Conservation (phyloP, 2,797 vertebrate genomes). For the Pelochelys cantorii region DNA sequence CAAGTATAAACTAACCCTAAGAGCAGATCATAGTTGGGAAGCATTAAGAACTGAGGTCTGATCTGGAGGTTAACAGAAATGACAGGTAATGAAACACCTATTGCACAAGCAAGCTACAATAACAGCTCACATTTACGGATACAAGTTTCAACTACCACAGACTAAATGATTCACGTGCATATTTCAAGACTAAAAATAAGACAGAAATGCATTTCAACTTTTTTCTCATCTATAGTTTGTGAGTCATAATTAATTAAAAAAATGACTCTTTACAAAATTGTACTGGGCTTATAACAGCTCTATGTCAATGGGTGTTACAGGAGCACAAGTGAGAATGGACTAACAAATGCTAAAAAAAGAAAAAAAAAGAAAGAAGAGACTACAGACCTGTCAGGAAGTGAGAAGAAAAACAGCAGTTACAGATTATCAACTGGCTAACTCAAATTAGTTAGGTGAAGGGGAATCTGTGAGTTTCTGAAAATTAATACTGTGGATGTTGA, state of each 20-base stretch:
- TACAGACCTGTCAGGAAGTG: background rate
- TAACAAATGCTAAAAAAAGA: background rate
- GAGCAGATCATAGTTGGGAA: slow-evolving; percentile 17
- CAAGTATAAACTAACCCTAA: background rate
- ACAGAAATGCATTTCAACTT: background rate
- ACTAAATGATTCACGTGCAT: background rate
- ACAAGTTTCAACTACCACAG: slow-evolving; percentile 1
- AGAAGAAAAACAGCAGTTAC: background rate
- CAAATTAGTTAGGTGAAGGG: slow-evolving; percentile 7
- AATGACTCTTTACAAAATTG: background rate
- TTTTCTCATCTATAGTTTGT: background rate
- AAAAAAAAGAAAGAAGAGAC: background rate
- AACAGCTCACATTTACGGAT: background rate
- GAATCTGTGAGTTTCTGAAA: background rate
- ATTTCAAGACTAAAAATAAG: background rate
- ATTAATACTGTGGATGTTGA: background rate
- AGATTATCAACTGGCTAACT: background rate
- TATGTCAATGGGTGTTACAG: background rate
- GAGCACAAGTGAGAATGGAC: background rate
- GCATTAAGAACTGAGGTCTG: slow-evolving; percentile 53
- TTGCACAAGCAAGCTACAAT: slow-evolving; percentile 21
- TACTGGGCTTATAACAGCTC: background rate
- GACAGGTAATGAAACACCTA: background rate
- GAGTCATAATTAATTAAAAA: slow-evolving; percentile 2
- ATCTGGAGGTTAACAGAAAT: slow-evolving; percentile 28